phyloP scores from a whole-genome alignment of 1,140 invertebrate species.

The Muscidifurax raptorellus region DNA sequence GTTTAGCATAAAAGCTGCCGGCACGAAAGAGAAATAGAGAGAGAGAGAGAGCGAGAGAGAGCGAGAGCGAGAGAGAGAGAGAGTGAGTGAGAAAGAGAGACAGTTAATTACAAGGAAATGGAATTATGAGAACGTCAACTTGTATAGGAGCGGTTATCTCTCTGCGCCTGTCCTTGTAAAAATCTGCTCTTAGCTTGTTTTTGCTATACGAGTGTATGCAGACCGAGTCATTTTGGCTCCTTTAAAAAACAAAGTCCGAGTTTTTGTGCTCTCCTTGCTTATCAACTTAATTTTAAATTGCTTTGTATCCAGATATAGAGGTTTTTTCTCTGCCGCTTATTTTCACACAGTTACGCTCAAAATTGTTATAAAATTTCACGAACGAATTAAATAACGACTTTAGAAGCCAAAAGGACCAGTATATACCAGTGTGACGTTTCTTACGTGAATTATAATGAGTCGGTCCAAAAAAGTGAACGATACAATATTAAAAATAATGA shows the following conservation, averaged over 20 bases:
- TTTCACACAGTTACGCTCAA: background rate
- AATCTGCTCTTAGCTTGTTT: constrained; percentile 14
- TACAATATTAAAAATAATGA: constrained; percentile 2
- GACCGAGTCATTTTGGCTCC: constrained; percentile 18
- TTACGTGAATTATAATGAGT: background rate
- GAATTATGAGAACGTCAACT: constrained; percentile 33
- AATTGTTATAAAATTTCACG: background rate
- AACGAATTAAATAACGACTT: background rate
- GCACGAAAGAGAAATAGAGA: background rate
- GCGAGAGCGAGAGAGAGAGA: background rate
- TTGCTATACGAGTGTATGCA: background rate
- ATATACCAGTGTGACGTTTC: background rate
- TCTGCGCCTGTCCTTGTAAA: constrained; percentile 20
- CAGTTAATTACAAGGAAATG: constrained; percentile 30
- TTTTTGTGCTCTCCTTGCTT: too few relatives aligned
- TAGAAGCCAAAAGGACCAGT: constrained; percentile 16
- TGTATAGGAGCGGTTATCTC: constrained; percentile 14
- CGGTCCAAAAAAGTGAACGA: constrained; percentile 1
- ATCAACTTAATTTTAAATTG: background rate
- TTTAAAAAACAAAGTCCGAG: background rate
- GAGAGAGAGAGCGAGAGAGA: background rate
- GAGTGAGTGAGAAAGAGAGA: background rate
- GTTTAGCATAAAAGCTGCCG: background rate
- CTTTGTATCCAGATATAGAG: background rate
- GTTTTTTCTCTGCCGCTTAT: background rate